Base-by-base conservation (phyloP, 1,140 invertebrate species). In the Harlomillsia oculata region DNA sequence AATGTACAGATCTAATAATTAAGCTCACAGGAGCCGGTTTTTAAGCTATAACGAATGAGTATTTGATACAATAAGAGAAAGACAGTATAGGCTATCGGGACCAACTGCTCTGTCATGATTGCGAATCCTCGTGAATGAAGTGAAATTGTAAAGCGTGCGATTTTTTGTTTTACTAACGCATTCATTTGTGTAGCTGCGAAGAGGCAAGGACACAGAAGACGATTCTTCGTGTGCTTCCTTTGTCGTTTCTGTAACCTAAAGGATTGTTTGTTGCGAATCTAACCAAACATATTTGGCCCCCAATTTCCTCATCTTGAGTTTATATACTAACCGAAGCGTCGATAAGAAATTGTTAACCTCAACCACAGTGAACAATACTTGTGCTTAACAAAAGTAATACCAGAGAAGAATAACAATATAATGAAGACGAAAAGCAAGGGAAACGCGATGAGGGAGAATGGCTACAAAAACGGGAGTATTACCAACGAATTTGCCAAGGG, bases 381-480 rank as follows among this genome's bases (percentile, higher is more conserved):
- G n/a, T n/a, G n/a, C n/a, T n/a, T n/a, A n/a, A n/a, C n/a, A n/a
- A n/a, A n/a, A n/a, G n/a, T n/a, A n/a, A n/a, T n/a, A n/a, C n/a
- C n/a, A n/a, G n/a, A n/a, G n/a, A n/a, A n/a, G n/a, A n/a, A n/a
- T n/a, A n/a, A n/a, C n/a, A n/a, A n/a, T n/a, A n/a, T 34, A 34
- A 50, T 50, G 32, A 50, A 50, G 34, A 37, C 48, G 1, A 50
- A 37, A 50, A 37, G 34, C 20, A 48, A 32, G 9, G 21, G n/a
- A 5, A 21, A 2, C 21, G 26, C 48, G 3, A 29, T n/a, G 14
- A 46, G 30, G 36, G 48, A n/a, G 16, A 23, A 39, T 37, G 16
- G 2, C 39, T 11, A 34, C 9, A 16, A 23, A 29, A 37, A 40
- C 16, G 21, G 43, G n/a, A 44, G 26, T 9, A 32, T 32, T 56